Conservation (phyloP, 2,797 vertebrate species). For the Pseudotriccus pelzelni region DNA sequence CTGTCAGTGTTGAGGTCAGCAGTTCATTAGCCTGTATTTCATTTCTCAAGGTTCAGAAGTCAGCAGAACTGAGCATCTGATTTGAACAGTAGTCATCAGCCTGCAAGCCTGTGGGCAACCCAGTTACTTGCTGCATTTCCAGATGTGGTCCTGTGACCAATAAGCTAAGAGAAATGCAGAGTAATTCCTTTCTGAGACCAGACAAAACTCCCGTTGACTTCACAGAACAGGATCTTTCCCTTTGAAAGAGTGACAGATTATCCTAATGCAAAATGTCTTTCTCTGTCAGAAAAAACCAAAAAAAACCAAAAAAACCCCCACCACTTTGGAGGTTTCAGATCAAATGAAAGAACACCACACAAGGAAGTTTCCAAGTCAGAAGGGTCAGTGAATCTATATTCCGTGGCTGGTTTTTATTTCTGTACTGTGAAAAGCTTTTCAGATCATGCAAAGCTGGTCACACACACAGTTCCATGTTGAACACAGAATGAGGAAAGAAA, state of each 20-base stretch:
- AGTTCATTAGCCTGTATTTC: not conserved
- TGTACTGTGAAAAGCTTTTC: not conserved
- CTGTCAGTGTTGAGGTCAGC: not conserved
- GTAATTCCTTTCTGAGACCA: not conserved
- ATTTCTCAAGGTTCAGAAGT: not conserved
- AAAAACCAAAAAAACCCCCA: not conserved
- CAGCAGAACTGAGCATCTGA: not conserved
- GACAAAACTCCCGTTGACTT: not conserved
- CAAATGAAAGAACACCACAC: not conserved
- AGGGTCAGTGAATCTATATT: not conserved
- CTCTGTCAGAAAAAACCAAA: not conserved
- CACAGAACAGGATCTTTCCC: not conserved
- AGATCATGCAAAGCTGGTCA: not conserved
- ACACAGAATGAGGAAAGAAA: not conserved
- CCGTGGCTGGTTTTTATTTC: not conserved
- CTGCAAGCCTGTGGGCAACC: not conserved
- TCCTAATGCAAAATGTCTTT: not conserved
- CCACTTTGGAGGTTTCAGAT: not conserved
- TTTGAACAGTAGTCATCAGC: not conserved
- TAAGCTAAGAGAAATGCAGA: not conserved
- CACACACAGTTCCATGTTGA: not conserved
- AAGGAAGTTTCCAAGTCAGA: not conserved
- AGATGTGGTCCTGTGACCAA: fast-evolving
- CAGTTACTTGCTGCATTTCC: not conserved
- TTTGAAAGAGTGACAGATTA: not conserved